A percentile compares a stretch with the other conserved stretches of the same genome.
Evolutionary conservation across 2,888 invertebrate genomes (phyloP).

Genomic region (Ornithoptera priamus): DNA sequence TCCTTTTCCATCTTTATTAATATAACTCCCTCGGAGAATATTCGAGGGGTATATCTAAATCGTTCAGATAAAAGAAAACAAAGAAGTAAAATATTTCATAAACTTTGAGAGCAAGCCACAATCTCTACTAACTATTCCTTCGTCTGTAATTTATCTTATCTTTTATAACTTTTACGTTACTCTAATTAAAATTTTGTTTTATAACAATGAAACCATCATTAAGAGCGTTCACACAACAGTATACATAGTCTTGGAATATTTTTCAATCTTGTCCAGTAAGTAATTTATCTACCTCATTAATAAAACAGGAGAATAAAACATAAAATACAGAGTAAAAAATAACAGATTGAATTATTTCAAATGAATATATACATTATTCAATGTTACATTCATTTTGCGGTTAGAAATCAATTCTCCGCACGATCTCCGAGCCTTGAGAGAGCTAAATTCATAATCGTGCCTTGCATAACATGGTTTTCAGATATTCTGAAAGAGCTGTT

Average conservation of each 20-base stretch:
- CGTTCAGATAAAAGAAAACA: conserved; percentile 12
- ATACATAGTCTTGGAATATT: too few species aligned
- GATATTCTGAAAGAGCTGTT: conserved; percentile 6
- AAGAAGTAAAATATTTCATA: conserved; percentile 12
- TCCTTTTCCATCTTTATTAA: neutral
- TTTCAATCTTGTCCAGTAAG: too few species aligned
- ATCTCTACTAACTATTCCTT: too few species aligned
- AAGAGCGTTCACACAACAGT: too few species aligned
- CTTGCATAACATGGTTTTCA: conserved; percentile 4
- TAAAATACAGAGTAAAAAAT: neutral
- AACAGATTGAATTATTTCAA: neutral
- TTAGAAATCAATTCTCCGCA: conserved; percentile 12
- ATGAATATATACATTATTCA: conserved; percentile 17
- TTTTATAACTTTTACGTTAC: too few species aligned
- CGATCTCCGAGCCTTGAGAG: conserved; percentile 11
- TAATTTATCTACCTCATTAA: too few species aligned
- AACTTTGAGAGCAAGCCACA: conserved; percentile 3
- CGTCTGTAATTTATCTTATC: too few species aligned
- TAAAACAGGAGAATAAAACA: too few species aligned
- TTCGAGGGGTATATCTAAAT: conserved; percentile 11
- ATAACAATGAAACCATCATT: too few species aligned
- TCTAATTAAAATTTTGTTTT: too few species aligned
- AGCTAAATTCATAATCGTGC: conserved; percentile 21
- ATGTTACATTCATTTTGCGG: conserved; percentile 16
- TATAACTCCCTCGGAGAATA: neutral